phyloP scores from a whole-genome alignment of 2,888 invertebrate species.

The Argyresthia albistria region DNA sequence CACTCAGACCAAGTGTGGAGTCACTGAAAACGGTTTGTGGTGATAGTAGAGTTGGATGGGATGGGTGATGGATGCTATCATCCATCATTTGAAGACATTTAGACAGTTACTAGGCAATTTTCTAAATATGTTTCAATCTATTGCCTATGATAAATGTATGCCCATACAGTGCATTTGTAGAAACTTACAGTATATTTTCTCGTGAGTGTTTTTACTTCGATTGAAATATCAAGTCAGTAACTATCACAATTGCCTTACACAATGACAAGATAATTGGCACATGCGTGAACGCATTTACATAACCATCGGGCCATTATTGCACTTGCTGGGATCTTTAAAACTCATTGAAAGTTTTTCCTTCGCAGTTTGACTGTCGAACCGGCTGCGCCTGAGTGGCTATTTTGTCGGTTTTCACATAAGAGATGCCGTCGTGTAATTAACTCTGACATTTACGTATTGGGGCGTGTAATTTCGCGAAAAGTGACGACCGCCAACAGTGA shows the following conservation, averaged over 20 bases:
- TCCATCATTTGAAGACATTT: no score
- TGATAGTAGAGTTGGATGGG: no score
- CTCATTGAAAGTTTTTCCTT: not conserved
- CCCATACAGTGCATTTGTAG: no score
- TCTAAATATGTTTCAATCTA: no score
- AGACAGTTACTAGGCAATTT: no score
- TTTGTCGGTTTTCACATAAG: not conserved
- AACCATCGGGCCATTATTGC: not conserved
- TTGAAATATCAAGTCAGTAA: constrained; percentile 1
- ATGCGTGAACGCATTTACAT: not conserved
- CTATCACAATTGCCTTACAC: not conserved
- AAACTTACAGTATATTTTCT: no score
- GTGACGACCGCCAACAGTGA: constrained; percentile 3
- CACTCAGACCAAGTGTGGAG: no score
- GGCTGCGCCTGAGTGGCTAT: not conserved
- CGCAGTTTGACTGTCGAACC: not conserved
- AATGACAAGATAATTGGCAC: not conserved
- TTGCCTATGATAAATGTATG: no score
- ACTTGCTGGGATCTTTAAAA: not conserved
- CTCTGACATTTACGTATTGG: constrained; percentile 10
- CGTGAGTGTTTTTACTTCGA: not conserved
- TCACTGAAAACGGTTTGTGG: no score
- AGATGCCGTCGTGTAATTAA: constrained; percentile 11
- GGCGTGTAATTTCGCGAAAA: constrained; percentile 9
- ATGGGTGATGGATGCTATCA: no score